Evolutionary conservation across 53 echinoderm and acorn worm species (phyloP).

Genomic region (Holothuria scabra): DNA sequence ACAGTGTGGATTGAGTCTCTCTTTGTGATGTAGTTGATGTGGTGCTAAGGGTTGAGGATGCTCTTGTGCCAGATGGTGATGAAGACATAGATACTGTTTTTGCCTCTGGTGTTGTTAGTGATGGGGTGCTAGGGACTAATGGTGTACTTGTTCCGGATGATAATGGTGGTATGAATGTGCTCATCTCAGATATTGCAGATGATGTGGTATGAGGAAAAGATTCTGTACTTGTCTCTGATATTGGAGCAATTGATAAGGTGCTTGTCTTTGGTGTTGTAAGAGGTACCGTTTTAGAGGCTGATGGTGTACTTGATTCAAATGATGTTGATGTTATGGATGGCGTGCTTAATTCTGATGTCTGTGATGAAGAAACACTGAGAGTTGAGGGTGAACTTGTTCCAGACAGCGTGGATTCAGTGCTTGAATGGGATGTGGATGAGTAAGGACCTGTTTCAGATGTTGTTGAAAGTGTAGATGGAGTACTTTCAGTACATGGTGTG

Average conservation of each 20-base stretch:
- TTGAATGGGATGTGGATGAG: neutral
- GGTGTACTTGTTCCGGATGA: neutral
- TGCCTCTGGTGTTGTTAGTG: no score
- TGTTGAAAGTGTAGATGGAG: neutral
- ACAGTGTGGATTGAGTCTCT: neutral
- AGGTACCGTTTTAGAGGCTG: neutral
- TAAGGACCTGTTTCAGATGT: conserved; percentile 13
- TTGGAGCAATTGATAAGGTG: neutral
- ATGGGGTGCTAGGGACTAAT: no score
- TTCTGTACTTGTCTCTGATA: neutral
- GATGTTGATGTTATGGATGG: no score
- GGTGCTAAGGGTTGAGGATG: no score
- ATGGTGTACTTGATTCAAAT: no score
- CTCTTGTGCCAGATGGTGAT: neutral
- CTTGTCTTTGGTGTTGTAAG: neutral
- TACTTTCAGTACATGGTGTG: no score
- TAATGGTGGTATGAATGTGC: neutral
- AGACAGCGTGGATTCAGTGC: no score
- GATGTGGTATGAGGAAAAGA: neutral
- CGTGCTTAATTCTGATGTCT: no score
- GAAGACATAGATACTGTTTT: neutral
- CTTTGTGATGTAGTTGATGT: neutral
- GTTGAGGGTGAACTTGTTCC: no score
- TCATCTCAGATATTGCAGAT: neutral
- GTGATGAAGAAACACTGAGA: no score